These are phyloP conservation scores for Rhynchotus rufescens DNA, from an alignment of 2,797 vertebrate genomes.

Conservation along the genomic window DNA sequence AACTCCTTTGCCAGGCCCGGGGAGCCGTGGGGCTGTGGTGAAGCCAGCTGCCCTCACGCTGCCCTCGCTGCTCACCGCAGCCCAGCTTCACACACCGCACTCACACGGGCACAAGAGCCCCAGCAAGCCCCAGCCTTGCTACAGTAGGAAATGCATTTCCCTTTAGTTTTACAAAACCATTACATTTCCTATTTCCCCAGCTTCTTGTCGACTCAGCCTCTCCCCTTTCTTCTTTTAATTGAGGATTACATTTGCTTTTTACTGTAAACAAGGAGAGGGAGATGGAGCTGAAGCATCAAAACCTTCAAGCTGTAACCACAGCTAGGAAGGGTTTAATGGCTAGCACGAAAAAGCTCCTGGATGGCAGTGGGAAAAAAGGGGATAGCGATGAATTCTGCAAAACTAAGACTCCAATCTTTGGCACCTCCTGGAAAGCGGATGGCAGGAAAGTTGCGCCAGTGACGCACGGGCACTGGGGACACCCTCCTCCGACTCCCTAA, in stretches of 20 bases:
- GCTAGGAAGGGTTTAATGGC: not conserved
- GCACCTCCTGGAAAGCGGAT: not conserved
- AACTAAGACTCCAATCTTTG: not conserved
- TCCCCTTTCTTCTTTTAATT: not conserved
- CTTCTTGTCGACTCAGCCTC: not conserved
- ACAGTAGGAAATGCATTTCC: not conserved
- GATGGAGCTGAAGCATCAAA: not conserved
- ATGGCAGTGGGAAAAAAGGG: not conserved
- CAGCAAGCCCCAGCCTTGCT: not conserved
- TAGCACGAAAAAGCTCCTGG: not conserved
- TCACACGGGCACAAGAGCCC: no score
- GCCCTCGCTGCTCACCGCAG: no score
- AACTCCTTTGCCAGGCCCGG: no score
- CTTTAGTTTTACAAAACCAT: not conserved
- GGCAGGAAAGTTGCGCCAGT: not conserved
- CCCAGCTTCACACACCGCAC: no score
- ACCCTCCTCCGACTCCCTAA: not conserved
- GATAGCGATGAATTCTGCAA: not conserved
- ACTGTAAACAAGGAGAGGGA: not conserved
- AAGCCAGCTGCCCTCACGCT: no score
- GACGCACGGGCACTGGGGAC: not conserved
- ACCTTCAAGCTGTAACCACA: not conserved
- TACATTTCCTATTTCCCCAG: not conserved
- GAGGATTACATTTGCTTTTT: not conserved
- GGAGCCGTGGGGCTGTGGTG: no score